phyloP scores from a whole-genome alignment of 2,797 vertebrate genomes.

The Leuciscus waleckii region DNA sequence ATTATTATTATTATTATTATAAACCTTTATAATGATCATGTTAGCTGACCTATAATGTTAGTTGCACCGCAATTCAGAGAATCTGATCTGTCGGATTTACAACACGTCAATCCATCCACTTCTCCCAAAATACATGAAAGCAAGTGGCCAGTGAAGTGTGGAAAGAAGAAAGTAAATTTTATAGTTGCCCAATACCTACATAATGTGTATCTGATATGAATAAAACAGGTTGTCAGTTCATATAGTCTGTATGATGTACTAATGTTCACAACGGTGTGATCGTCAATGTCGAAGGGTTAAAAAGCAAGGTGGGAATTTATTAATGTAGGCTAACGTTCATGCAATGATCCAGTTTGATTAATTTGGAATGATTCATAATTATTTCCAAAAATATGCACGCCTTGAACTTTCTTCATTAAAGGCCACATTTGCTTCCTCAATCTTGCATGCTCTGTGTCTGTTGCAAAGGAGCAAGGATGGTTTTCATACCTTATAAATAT shows the following conservation, averaged over 20 bases:
- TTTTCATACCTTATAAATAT: too few species aligned
- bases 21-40: not conserved
- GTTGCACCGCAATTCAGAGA: too few species aligned
- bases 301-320: not conserved
- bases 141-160: not conserved
- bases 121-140: not conserved
- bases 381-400: not conserved
- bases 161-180: not conserved
- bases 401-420: not conserved
- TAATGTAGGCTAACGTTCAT: not conserved
- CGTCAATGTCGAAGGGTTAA: not conserved
- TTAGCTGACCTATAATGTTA: too few species aligned
- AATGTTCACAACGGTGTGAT: not conserved
- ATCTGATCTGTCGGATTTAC: not conserved
- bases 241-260: not conserved
- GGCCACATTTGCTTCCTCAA: not conserved
- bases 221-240: not conserved
- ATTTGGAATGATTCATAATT: not conserved
- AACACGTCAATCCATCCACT: not conserved
- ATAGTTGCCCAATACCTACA: not conserved
- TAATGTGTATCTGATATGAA: not conserved
- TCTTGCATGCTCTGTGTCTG: too few species aligned
- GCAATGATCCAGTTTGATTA: not conserved
- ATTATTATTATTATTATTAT: not conserved
- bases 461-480: too few species aligned